Conservation (phyloP, 2,113 vertebrate species). For the Lota lota region DNA sequence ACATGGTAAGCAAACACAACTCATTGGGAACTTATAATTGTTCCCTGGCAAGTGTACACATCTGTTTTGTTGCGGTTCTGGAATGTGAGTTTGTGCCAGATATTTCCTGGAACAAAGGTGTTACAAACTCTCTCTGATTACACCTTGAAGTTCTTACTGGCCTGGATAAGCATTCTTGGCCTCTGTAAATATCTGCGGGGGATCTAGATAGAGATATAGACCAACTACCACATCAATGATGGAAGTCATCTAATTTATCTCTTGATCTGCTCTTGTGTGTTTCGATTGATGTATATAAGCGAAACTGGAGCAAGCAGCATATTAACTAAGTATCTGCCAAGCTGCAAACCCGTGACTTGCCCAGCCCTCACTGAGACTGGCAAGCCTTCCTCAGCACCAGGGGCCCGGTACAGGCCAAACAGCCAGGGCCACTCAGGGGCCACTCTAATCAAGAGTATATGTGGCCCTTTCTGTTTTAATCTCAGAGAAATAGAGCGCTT, state of each 20-base stretch:
- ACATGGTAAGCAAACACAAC: too few relatives aligned
- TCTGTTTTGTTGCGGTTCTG: not conserved
- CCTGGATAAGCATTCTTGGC: not conserved
- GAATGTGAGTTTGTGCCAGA: not conserved
- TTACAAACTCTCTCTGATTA: constrained; percentile 14
- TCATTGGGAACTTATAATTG: too few relatives aligned
- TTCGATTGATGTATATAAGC: too few relatives aligned
- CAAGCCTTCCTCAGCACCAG: not conserved
- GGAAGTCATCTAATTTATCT: too few relatives aligned
- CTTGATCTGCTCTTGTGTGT: too few relatives aligned
- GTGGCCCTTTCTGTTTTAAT: constrained; percentile 32
- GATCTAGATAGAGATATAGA: not conserved
- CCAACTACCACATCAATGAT: too few relatives aligned
- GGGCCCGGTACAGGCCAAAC: not conserved
- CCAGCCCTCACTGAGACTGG: not conserved
- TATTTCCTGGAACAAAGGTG: not conserved
- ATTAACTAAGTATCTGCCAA: too few relatives aligned
- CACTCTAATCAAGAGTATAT: constrained; percentile 38
- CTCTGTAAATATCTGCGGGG: not conserved
- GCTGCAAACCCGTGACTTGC: not conserved
- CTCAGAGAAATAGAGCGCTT: constrained; percentile 32
- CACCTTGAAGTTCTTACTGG: not conserved
- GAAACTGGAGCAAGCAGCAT: too few relatives aligned
- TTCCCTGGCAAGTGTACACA: not conserved
- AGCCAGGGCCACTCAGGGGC: constrained; percentile 4